Conservation (phyloP, 1,140 invertebrate genomes). For the Conus betulinus region DNA sequence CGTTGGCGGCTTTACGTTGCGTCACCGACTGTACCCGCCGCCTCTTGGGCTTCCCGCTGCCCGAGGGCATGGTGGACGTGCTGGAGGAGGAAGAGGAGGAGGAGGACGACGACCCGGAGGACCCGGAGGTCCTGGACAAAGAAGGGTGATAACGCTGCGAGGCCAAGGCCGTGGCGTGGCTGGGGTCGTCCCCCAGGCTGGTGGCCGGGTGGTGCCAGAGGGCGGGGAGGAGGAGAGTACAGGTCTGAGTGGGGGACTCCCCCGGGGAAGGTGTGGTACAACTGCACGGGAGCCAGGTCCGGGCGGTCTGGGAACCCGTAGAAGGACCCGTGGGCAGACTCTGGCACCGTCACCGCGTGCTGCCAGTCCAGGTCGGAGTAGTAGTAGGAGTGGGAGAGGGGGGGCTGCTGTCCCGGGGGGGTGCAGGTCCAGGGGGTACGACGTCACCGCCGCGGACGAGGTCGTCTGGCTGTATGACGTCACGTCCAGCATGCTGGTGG, state of each 20-base stretch:
- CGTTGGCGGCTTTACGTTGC: constrained; percentile 74
- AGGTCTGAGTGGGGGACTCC: constrained; percentile 16
- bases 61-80: constrained; percentile 1
- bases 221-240: constrained; percentile 11
- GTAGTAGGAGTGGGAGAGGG: constrained; percentile 34
- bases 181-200: neutral
- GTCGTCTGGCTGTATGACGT: constrained; percentile 10
- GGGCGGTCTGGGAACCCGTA: constrained; percentile 14
- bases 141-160: constrained; percentile 22
- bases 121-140: neutral
- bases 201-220: constrained; percentile 22
- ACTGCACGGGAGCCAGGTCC: constrained; percentile 10
- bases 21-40: constrained; percentile 61
- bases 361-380: constrained; percentile 45
- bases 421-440: constrained; percentile 27
- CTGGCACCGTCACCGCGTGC: neutral
- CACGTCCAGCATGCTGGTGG: constrained; percentile 10
- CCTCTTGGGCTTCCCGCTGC: constrained; percentile 60
- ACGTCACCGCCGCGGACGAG: neutral
- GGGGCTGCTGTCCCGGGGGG: constrained; percentile 19
- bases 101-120: neutral
- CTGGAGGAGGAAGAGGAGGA: neutral
- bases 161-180: neutral
- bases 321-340: neutral
- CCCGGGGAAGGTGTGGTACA: constrained; percentile 19